Base-by-base conservation (phyloP, 1,140 invertebrate genomes). In the Asobara japonica region DNA sequence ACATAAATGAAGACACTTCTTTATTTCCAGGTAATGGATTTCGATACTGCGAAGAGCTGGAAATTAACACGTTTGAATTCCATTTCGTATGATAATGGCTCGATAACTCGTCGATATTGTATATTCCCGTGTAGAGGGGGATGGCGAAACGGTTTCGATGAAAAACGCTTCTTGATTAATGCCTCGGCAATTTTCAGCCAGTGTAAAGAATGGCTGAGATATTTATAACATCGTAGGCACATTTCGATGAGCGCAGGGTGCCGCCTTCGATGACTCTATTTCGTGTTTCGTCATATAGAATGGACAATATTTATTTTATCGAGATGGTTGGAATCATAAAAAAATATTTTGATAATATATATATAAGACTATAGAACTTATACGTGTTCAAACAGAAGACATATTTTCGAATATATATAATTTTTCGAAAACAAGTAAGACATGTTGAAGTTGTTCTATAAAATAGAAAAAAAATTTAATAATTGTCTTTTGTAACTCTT, bases 21-120 rank as follows among this genome's bases (percentile, higher is more conserved):
- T 72, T 72, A 56, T 33, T 22, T 69, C n/a, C 18, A 16, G 65
- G n/a, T 48, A 69, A 65, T 48, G 61, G 65, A 66, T 72, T 65
- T 72, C 70, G 70, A 66, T 72, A 66, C 41, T 48, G 25, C 33
- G 62, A 72, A 72, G 64, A 36, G 38, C 62, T 45, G n/a, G 61
- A 48, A 66, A 72, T 72, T 65, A 72, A 72, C 70, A 72, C 70
- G 70, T 72, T 72, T 72, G 61, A 72, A 36, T 72, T 45, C 38
- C 61, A 72, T 72, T 72, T 51, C 18, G 61, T 72, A 72, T 72
- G 70, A 60, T 72, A 72, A 72, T 72, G 30, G 62, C 38, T 45
- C 62, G 65, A 72, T 72, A 72, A 72, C 41, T 72, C 30, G 36
- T 38, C 36, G 36, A 38, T 38, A 38, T 38, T 38, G 36, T 38